phyloP scores from a whole-genome alignment of 2,888 invertebrate species.

The Desoria tigrina region DNA sequence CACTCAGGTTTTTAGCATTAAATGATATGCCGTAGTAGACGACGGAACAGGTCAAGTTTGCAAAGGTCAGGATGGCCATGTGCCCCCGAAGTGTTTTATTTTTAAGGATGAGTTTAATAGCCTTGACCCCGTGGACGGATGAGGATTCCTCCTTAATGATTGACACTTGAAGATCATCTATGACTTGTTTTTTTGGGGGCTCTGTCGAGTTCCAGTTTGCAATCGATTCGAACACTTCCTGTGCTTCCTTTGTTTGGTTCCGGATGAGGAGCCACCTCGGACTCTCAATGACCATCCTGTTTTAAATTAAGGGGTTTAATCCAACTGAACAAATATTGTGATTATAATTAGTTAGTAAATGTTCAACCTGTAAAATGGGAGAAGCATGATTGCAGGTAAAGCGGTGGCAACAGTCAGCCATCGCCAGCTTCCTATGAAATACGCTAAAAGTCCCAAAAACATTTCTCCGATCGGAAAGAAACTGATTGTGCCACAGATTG shows the following conservation, averaged over 20 bases:
- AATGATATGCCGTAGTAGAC: slow-evolving; percentile 47
- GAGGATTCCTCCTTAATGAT: slow-evolving; percentile 35
- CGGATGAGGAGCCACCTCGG: slow-evolving; percentile 47
- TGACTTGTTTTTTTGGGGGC: slow-evolving; percentile 22
- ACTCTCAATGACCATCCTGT: slow-evolving; percentile 42
- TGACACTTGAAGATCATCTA: slow-evolving; percentile 21
- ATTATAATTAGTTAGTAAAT: too few species aligned
- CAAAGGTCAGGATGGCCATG: slow-evolving; percentile 33
- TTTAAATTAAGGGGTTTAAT: background rate
- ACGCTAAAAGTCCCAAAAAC: slow-evolving; percentile 34
- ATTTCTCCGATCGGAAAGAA: slow-evolving; percentile 40
- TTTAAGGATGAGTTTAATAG: slow-evolving; percentile 25
- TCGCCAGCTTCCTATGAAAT: slow-evolving; percentile 38
- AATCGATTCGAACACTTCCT: slow-evolving; percentile 41
- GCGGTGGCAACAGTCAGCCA: slow-evolving; percentile 32
- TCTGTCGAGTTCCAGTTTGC: slow-evolving; percentile 43
- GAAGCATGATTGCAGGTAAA: slow-evolving; percentile 23
- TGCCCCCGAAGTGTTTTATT: slow-evolving; percentile 28
- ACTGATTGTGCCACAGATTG: slow-evolving; percentile 37
- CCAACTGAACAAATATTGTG: too few species aligned
- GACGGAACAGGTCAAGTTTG: slow-evolving; percentile 38
- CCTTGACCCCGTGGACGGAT: slow-evolving; percentile 26
- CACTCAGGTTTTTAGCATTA: slow-evolving; percentile 44
- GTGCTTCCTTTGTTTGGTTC: slow-evolving; percentile 38
- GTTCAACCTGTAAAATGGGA: slow-evolving; percentile 1